phyloP scores from a whole-genome alignment of 2,113 vertebrate genomes.

The Callorhinus ursinus region DNA sequence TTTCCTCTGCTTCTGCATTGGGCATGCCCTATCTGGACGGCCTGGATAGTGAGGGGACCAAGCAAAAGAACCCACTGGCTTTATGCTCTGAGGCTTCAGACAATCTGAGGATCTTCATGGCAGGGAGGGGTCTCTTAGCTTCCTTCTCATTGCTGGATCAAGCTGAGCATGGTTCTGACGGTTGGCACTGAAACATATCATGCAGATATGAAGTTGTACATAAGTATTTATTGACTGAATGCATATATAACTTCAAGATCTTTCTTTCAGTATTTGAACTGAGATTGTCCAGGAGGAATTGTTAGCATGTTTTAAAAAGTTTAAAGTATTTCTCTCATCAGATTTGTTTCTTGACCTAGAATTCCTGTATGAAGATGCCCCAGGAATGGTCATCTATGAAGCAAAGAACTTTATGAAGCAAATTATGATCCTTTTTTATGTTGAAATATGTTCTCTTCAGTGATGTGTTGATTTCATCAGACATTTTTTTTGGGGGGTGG shows the following conservation, averaged over 20 bases:
- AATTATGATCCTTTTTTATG: background rate
- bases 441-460: background rate
- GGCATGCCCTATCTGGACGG: background rate
- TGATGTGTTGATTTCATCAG: background rate
- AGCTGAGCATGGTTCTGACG: background rate
- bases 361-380: background rate
- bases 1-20: background rate
- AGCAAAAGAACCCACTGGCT: background rate
- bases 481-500: background rate
- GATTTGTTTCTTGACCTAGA: conserved; percentile 29
- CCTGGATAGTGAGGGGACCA: background rate
- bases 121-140: background rate
- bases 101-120: background rate
- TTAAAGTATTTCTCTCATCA: background rate
- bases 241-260: background rate
- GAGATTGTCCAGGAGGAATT: background rate
- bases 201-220: background rate
- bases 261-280: background rate
- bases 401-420: background rate
- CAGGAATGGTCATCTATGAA: background rate
- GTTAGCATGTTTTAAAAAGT: background rate
- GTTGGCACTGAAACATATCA: background rate
- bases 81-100: background rate
- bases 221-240: background rate
- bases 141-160: background rate